Percentiles rank a stretch among this genome's conserved stretches.
Conservation (phyloP, 2,113 vertebrate species). For the Ornithorhynchus anatinus region DNA sequence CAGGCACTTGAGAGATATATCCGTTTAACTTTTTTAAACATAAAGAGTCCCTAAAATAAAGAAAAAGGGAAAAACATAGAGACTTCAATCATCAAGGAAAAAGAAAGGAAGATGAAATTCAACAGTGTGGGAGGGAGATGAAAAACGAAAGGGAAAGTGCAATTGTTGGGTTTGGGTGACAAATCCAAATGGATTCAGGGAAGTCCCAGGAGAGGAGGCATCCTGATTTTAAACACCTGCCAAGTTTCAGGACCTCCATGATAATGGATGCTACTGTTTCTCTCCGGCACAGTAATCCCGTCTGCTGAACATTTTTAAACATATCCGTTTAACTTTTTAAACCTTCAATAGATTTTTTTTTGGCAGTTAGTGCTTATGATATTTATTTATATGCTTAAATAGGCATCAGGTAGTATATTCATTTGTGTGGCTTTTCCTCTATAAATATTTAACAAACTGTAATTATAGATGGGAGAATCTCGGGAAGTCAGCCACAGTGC, state of each 20-base stretch:
- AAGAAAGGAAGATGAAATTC: slow-evolving; percentile 41
- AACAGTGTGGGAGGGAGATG: neutral
- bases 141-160: slow-evolving; percentile 28
- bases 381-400: neutral
- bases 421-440: slow-evolving; percentile 35
- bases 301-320: neutral
- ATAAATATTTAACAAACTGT: slow-evolving; percentile 13
- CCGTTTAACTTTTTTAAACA: slow-evolving; percentile 9
- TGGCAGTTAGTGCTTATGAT: slow-evolving; percentile 12
- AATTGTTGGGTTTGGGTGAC: slow-evolving; percentile 22
- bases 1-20: neutral
- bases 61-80: neutral
- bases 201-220: slow-evolving; percentile 3
- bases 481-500: neutral
- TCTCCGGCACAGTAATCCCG: neutral
- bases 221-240: slow-evolving; percentile 16
- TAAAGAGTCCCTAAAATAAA: slow-evolving; percentile 40
- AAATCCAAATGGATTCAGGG: slow-evolving; percentile 29
- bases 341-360: slow-evolving; percentile 14
- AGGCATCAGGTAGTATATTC: slow-evolving; percentile 3
- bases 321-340: neutral
- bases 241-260: slow-evolving; percentile 20
- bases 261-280: neutral
- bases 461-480: slow-evolving; percentile 5
- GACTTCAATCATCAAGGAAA: slow-evolving; percentile 35